Percentiles rank a stretch among this genome's conserved stretches.
Conservation (phyloP, 2,888 invertebrate species). For the Antitype chi region DNA sequence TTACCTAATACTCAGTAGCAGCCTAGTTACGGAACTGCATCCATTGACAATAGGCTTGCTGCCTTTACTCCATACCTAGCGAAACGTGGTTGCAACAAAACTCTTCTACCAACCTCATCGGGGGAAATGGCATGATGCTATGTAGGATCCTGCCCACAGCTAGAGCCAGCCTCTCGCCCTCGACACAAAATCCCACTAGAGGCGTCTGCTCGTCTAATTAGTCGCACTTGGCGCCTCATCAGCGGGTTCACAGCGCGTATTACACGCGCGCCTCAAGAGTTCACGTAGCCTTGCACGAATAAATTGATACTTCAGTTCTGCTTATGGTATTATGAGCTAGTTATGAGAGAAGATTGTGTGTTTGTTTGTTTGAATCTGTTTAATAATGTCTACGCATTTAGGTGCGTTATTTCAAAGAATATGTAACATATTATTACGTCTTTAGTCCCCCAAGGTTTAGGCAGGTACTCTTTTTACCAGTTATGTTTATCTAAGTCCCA, state of each 20-base stretch:
- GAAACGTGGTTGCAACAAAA: too few relatives aligned
- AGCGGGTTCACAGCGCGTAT: conserved; percentile 26
- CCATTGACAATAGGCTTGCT: too few relatives aligned
- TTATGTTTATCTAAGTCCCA: background rate
- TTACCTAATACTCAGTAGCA: too few relatives aligned
- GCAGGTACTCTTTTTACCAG: background rate
- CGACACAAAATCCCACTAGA: conserved; percentile 8
- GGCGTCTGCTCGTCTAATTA: conserved; percentile 46
- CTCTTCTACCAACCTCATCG: background rate
- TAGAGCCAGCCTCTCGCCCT: background rate
- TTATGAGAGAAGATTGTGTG: background rate
- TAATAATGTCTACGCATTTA: background rate
- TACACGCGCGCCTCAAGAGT: conserved; percentile 33
- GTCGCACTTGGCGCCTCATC: conserved; percentile 53
- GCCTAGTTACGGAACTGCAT: too few relatives aligned
- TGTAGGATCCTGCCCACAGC: background rate
- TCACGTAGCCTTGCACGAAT: background rate
- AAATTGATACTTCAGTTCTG: conserved; percentile 29
- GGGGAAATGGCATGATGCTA: background rate
- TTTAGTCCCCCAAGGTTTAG: background rate
- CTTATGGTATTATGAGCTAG: conserved; percentile 2
- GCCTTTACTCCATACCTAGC: too few relatives aligned
- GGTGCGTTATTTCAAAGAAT: background rate
- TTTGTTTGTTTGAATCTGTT: background rate
- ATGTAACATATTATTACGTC: background rate